Evolutionary conservation across 2,113 vertebrate genomes (phyloP), one percentile per base, ranked within the genome.

Genomic region (Myotis brandtii): DNA sequence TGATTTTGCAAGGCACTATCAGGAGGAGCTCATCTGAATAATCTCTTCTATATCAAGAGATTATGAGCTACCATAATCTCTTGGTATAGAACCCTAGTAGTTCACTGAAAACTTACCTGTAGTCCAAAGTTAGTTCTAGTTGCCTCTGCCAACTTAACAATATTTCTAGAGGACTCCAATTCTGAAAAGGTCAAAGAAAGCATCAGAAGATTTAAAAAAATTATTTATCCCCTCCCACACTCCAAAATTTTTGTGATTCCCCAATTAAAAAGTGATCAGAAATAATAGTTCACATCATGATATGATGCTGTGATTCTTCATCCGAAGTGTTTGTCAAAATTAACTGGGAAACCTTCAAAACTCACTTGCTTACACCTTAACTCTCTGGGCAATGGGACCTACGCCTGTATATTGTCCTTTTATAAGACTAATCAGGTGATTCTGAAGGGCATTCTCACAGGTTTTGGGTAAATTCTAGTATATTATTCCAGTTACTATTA

Each of bases 81-180:
- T 43, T 66, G 0, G 66, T 37, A 40, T 0, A 30, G 37, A 94
- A 59, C 21, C 37, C 48, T 17, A 46, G 40, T 40, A 66, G 48
- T 62, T 92, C 85, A 92, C 17, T 89, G 34, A 84, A 30, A 32
- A 97, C 97, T 98, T 93, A 99, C 99, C 99, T 99, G 99, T 40
- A 99, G 98, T 97, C 98, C 99, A 92, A 99, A 98, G 86, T 99
- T 98, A 34, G 98, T 97, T 98, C 99, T 99, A 86, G 99, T 99
- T 37, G 99, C 99, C 97, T 99, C 99, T 3, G 99, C 99, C 99
- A 99, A 99, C 98, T 99, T 99, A 96, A 99, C 98, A 80, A 99
- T 98, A 96, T 98, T 99, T 98, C 99, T 99, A 91, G 99, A 99
- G 97, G 99, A 99, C 77, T 99, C 99, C 37, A 99, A 97, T 98